Evolutionary conservation across 2,113 vertebrate genomes (phyloP).

Genomic region (Xenopus laevis): DNA sequence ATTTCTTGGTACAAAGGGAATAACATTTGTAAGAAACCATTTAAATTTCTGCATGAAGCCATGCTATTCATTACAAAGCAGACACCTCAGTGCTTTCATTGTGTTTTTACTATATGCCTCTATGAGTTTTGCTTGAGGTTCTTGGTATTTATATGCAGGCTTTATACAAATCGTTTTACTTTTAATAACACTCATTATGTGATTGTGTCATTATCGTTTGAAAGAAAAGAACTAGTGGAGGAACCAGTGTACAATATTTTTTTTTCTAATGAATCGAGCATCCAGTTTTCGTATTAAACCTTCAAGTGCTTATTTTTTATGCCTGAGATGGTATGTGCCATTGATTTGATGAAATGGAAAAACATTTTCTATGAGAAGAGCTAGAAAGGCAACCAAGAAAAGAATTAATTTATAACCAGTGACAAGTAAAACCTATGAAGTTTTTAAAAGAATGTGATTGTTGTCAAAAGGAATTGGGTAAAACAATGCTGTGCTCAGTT

Average conservation of each 20-base stretch:
- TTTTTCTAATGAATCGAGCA: not conserved
- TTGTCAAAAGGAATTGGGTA: constrained; percentile 90
- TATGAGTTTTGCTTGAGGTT: too few relatives aligned
- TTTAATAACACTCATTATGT: too few relatives aligned
- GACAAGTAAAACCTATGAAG: constrained; percentile 80
- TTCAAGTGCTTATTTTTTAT: rapidly evolving
- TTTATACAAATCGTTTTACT: too few relatives aligned
- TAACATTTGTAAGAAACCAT: too few relatives aligned
- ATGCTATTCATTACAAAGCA: too few relatives aligned
- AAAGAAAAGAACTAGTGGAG: too few relatives aligned
- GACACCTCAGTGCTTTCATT: too few relatives aligned
- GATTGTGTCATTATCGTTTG: too few relatives aligned
- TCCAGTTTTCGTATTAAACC: not conserved
- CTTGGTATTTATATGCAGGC: too few relatives aligned
- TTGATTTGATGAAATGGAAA: constrained; percentile 28
- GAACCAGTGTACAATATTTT: not conserved
- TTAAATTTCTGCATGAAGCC: too few relatives aligned
- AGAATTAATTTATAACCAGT: constrained; percentile 75
- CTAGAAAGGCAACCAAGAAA: constrained; percentile 33
- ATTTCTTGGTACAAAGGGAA: too few relatives aligned
- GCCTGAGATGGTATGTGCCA: constrained; percentile 41
- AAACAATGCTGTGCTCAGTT: constrained; percentile 77
- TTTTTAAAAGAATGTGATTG: constrained; percentile 90
- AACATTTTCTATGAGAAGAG: constrained; percentile 38
- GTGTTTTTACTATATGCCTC: too few relatives aligned